Evolutionary conservation across 2,113 vertebrate genomes (phyloP).

Genomic region (Cebidichthys violaceus): DNA sequence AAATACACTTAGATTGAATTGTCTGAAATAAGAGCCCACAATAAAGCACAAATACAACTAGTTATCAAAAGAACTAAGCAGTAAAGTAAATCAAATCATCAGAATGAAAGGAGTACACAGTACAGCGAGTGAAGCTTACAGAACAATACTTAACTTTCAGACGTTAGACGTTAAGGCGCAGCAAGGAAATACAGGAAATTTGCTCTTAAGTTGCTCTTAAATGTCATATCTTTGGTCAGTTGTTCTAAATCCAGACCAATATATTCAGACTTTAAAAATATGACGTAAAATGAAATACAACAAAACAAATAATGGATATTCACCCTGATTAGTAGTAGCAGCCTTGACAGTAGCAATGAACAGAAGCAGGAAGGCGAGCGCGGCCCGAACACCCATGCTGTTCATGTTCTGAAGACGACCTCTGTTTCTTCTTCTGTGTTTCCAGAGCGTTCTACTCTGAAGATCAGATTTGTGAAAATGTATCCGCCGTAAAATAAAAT

Average conservation of each 20-base stretch:
- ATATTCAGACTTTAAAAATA: rapidly evolving
- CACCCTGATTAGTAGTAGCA: rapidly evolving
- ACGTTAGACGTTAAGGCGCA: rapidly evolving
- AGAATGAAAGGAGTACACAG: background rate
- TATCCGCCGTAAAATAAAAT: rapidly evolving
- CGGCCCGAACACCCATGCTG: slow-evolving; percentile 7
- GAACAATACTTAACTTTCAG: background rate
- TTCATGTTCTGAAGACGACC: background rate
- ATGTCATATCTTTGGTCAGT: rapidly evolving
- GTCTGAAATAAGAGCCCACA: background rate
- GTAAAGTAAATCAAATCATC: background rate
- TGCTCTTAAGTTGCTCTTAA: rapidly evolving
- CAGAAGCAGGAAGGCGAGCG: slow-evolving; percentile 39
- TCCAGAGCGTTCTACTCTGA: background rate
- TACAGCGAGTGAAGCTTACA: background rate
- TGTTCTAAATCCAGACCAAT: background rate
- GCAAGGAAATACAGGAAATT: background rate
- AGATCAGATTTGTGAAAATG: background rate
- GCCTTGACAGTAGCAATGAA: background rate
- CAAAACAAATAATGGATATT: background rate
- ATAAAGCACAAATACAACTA: rapidly evolving
- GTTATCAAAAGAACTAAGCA: background rate
- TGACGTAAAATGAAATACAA: rapidly evolving
- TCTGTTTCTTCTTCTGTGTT: background rate
- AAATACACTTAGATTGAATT: background rate